These are phyloP conservation scores for Pterois miles DNA, from an alignment of 2,797 vertebrate species.

Conservation along the genomic window DNA sequence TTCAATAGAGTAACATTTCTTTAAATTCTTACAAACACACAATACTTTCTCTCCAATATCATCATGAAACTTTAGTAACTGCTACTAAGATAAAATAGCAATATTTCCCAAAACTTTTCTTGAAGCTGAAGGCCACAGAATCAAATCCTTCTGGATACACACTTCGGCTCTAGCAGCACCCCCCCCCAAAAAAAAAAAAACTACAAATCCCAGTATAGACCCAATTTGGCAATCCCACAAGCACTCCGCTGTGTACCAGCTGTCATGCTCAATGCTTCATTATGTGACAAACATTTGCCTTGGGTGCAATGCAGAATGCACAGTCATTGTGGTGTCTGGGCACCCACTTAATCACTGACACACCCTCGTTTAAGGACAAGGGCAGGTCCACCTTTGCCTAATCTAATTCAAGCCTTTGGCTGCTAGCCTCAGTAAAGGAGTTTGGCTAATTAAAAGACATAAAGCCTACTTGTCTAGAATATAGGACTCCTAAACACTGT, in stretches of 20 bases:
- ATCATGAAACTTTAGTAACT: constrained; percentile 1
- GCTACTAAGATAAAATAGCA: constrained; percentile 15
- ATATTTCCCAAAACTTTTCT: constrained; percentile 34
- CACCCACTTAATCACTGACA: constrained; percentile 48
- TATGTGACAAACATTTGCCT: constrained; percentile 47
- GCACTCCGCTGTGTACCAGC: constrained; percentile 13
- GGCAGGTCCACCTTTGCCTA: constrained; percentile 51
- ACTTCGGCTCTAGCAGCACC: constrained; percentile 26
- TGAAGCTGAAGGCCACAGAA: constrained; percentile 61
- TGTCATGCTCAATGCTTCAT: constrained; percentile 33
- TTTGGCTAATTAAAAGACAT: constrained; percentile 57
- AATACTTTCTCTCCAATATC: constrained; percentile 25
- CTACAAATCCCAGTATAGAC: constrained; percentile 23
- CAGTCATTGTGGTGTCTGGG: constrained; percentile 36
- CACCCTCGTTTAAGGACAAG: constrained; percentile 57
- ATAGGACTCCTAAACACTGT: constrained; percentile 36
- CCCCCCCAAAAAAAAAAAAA: constrained; percentile 3
- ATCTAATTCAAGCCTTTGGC: constrained; percentile 69
- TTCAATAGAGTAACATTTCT: constrained; percentile 21
- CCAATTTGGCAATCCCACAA: constrained; percentile 12
- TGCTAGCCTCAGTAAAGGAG: constrained; percentile 48
- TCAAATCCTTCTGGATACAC: constrained; percentile 33
- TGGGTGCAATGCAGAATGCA: constrained; percentile 43
- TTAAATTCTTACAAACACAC: constrained; percentile 28
- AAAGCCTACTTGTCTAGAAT: constrained; percentile 35